Conservation (phyloP, 2,113 vertebrate genomes). For the Oophaga pumilio region DNA sequence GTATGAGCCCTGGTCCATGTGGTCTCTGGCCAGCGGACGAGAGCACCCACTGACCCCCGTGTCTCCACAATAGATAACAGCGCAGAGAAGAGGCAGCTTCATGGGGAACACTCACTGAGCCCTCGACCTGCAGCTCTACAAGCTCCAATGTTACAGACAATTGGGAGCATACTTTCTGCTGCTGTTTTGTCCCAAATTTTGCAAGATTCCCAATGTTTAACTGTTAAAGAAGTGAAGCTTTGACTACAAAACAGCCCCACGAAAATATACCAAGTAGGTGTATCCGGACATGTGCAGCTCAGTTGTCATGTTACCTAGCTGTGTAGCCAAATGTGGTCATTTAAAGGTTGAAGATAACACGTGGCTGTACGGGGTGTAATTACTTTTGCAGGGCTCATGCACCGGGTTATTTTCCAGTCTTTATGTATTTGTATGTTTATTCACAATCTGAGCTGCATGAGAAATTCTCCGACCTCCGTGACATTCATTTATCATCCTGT, state of each 20-base stretch:
- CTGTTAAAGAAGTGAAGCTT: too few relatives aligned
- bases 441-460: neutral
- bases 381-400: neutral
- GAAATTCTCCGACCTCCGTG: neutral
- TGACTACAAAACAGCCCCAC: neutral
- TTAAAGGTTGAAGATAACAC: neutral
- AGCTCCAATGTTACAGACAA: neutral
- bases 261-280: too few relatives aligned
- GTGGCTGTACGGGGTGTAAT: neutral
- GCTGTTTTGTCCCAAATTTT: too few relatives aligned
- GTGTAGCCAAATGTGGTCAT: neutral
- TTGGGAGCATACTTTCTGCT: too few relatives aligned
- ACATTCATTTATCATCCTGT: slow-evolving; percentile 32
- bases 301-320: too few relatives aligned
- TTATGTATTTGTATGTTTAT: neutral
- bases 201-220: too few relatives aligned
- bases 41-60: too few relatives aligned
- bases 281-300: too few relatives aligned
- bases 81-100: neutral
- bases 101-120: neutral
- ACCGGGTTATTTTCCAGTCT: neutral
- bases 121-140: neutral
- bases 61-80: too few relatives aligned
- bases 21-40: too few relatives aligned
- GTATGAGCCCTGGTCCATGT: too few relatives aligned